Percentiles rank a stretch among this genome's conserved stretches.
Evolutionary conservation across 2,113 vertebrate species (phyloP).

Genomic region (Trichechus manatus): DNA sequence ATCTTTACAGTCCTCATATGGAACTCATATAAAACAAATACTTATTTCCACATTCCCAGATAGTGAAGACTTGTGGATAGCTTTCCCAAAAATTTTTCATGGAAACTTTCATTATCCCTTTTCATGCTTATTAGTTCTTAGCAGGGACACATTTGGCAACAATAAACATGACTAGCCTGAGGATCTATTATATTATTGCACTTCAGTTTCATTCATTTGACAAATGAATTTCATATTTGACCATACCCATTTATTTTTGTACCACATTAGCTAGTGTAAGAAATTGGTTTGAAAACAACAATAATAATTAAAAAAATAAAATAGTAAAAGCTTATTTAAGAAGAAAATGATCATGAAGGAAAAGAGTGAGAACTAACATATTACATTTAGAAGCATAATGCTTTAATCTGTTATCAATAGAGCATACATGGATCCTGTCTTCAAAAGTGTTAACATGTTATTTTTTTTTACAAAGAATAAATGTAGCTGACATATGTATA

Average conservation of each 20-base stretch:
- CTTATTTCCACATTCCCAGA: slow-evolving; percentile 79
- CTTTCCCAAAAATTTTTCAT: slow-evolving; percentile 80
- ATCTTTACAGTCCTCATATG: slow-evolving; percentile 74
- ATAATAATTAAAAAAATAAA: slow-evolving; percentile 10
- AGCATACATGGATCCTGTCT: slow-evolving; percentile 42
- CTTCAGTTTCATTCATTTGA: slow-evolving; percentile 76
- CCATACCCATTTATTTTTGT: slow-evolving; percentile 74
- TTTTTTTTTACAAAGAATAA: slow-evolving; percentile 58
- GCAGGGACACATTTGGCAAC: slow-evolving; percentile 81
- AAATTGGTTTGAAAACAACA: slow-evolving; percentile 74
- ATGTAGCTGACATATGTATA: slow-evolving; percentile 47
- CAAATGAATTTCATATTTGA: slow-evolving; percentile 80
- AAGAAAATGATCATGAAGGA: slow-evolving; percentile 42
- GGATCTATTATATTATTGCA: slow-evolving; percentile 79
- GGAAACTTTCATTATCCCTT: slow-evolving; percentile 82
- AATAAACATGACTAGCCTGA: slow-evolving; percentile 79
- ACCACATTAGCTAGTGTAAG: slow-evolving; percentile 75
- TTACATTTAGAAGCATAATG: slow-evolving; percentile 48
- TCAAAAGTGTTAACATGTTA: slow-evolving; percentile 41
- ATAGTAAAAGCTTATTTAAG: slow-evolving; percentile 46
- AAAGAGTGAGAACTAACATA: slow-evolving; percentile 37
- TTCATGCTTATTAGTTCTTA: slow-evolving; percentile 80
- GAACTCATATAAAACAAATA: slow-evolving; percentile 78
- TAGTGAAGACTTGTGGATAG: slow-evolving; percentile 80
- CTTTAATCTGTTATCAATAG: slow-evolving; percentile 69